Evolutionary conservation across 2,797 vertebrate species (phyloP).

Genomic region (Adrianichthys oophorus): DNA sequence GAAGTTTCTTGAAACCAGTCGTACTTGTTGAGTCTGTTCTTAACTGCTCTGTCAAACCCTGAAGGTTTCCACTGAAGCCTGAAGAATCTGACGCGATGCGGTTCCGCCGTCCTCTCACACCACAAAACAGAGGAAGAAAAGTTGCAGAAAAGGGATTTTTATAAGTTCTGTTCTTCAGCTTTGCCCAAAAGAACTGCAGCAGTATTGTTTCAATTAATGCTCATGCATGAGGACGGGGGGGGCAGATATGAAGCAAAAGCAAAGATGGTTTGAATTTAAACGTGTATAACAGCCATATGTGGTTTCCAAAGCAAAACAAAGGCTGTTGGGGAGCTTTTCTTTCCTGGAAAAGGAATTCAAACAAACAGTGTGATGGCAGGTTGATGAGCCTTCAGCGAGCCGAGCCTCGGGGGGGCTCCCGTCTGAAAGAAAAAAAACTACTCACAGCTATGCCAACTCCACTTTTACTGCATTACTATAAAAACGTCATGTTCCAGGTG

Average conservation of each 20-base stretch:
- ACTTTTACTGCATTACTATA: constrained; percentile 41
- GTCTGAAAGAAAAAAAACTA: constrained; percentile 18
- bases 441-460: constrained; percentile 31
- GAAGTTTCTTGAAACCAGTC: no score
- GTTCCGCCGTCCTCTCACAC: no score
- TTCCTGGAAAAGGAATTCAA: constrained; percentile 46
- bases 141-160: no score
- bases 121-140: no score
- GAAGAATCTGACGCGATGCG: no score
- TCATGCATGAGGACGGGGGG: constrained; percentile 29
- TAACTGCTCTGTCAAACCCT: no score
- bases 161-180: no score
- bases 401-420: constrained; percentile 20
- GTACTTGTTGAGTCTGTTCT: no score
- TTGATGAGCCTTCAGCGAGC: constrained; percentile 48
- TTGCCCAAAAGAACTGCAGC: neutral
- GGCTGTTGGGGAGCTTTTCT: constrained; percentile 40
- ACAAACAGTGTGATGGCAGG: constrained; percentile 66
- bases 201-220: constrained; percentile 69
- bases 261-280: constrained; percentile 66
- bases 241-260: constrained; percentile 42
- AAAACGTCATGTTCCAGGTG: constrained; percentile 31
- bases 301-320: constrained; percentile 55
- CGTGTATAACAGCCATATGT: constrained; percentile 68
- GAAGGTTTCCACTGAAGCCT: no score